Percentiles rank a stretch among this genome's conserved stretches.
These are phyloP conservation scores for Eciton burchellii DNA, from an alignment of 1,140 invertebrate species.

Conservation along the genomic window DNA sequence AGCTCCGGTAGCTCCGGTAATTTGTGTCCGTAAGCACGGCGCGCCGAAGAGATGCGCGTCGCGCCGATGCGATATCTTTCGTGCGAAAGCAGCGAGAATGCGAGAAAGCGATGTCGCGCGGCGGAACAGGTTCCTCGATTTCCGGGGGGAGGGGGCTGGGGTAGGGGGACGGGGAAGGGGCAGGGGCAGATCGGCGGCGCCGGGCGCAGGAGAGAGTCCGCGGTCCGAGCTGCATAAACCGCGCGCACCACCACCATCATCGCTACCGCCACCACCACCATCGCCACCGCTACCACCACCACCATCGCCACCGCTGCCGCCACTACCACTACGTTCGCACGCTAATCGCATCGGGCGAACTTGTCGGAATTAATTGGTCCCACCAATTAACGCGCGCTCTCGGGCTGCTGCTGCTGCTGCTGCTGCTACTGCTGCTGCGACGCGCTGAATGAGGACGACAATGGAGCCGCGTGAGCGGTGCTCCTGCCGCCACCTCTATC, in stretches of 20 bases:
- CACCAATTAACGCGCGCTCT: constrained; percentile 83
- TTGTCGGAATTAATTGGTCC: constrained; percentile 85
- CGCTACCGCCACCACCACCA: background rate
- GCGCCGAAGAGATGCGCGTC: constrained; percentile 36
- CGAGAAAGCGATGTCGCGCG: constrained; percentile 65
- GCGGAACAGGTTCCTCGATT: constrained; percentile 82
- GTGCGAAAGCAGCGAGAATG: constrained; percentile 70
- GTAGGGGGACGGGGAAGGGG: no score
- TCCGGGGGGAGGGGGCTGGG: no score
- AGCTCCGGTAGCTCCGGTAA: constrained; percentile 68
- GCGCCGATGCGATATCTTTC: constrained; percentile 66
- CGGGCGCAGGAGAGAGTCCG: constrained; percentile 1
- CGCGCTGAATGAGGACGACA: constrained; percentile 57
- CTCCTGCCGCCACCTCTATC: constrained; percentile 55
- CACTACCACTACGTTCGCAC: constrained; percentile 63
- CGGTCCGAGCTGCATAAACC: background rate
- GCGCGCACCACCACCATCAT: constrained; percentile 12
- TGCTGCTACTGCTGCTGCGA: constrained; percentile 42
- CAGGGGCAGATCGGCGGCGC: constrained; percentile 70
- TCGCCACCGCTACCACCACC: background rate
- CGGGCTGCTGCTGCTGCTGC: constrained; percentile 29
- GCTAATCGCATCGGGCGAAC: constrained; percentile 81
- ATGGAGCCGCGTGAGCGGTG: background rate
- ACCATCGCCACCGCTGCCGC: constrained; percentile 17
- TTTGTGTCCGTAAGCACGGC: constrained; percentile 66